Evolutionary conservation across 2,888 invertebrate genomes (phyloP), one percentile per base, ranked within the genome.

Genomic region (Dendrolimus houi): DNA sequence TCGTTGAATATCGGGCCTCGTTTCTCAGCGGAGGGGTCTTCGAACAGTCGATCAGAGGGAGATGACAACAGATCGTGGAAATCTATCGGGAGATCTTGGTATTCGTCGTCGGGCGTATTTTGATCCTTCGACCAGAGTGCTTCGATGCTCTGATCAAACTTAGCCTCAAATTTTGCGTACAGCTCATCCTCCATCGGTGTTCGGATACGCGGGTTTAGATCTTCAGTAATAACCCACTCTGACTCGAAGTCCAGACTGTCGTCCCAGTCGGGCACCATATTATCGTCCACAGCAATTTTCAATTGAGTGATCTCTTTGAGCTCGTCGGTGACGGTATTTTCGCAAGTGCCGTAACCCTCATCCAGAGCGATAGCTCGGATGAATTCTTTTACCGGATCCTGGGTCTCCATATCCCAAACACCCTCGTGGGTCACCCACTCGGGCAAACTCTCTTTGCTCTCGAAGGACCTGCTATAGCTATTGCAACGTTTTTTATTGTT

Each of bases 141-240:
- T 77, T 94, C 94, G 63, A 94, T 90, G 74, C 92, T 93, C 64
- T 92, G 91, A 75, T 94, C 93, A 75, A 94, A 94, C 79, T 94
- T 94, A 8, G 94, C 93, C 72, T 93, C 92, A 68, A 94, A 91
- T 67, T 92, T 91, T 7, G 93, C 93, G 66, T 93, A 91, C 58
- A 90, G 79, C 70, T 92, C 89, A 65, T 87, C 86, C 68, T 92
- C 92, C 68, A 76, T 70, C 13, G 87, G 87, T 52, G 83, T 74
- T 58, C 75, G 75, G 12, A 73, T 78, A 59, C 78, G 76, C 41
- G 81, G 79, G 29, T 74, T 72, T 7, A 80, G 69, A 58, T 83
- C 82, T 40, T 85, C 86, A 6, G 78, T 67, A 57, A 84, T 71
- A 61, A 79, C 73, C 88, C 90, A 88, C 57, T 77, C 81, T 52